These are phyloP conservation scores for Hyperopisus bebe DNA, from an alignment of 2,113 vertebrate genomes.

Conservation along the genomic window DNA sequence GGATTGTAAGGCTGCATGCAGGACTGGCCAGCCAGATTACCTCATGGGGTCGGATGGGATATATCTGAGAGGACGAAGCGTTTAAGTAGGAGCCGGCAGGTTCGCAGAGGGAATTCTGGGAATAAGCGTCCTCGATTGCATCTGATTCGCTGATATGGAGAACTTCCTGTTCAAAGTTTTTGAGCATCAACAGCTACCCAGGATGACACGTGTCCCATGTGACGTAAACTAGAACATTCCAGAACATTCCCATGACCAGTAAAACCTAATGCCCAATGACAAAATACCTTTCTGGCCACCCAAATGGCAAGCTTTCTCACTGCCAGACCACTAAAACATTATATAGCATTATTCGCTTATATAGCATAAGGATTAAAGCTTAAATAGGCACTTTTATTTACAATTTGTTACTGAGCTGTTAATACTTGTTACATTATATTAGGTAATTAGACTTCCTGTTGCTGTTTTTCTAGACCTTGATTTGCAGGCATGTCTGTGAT, in stretches of 20 bases:
- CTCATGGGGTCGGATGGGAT: constrained; percentile 72
- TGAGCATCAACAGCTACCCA: constrained; percentile 37
- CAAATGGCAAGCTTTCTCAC: background rate
- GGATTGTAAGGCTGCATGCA: constrained; percentile 37
- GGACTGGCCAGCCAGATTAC: constrained; percentile 61
- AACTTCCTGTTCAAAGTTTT: constrained; percentile 68
- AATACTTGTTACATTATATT: background rate
- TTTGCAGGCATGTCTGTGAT: background rate
- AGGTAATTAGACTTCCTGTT: background rate
- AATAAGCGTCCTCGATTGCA: constrained; percentile 57
- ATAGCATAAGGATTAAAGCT: background rate
- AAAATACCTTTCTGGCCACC: background rate
- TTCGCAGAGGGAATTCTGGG: constrained; percentile 53
- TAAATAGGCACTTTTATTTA: background rate
- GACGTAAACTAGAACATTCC: background rate
- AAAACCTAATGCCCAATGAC: background rate
- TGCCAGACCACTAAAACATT: background rate
- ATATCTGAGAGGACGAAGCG: constrained; percentile 57
- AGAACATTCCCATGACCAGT: background rate
- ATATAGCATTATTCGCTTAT: background rate
- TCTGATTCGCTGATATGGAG: constrained; percentile 77
- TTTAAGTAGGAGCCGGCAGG: constrained; percentile 55
- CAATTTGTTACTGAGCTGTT: background rate
- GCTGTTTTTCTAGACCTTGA: background rate
- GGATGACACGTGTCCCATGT: background rate